Evolutionary conservation across 2,113 vertebrate species (phyloP).

Genomic region (Uropsilus gracilis): DNA sequence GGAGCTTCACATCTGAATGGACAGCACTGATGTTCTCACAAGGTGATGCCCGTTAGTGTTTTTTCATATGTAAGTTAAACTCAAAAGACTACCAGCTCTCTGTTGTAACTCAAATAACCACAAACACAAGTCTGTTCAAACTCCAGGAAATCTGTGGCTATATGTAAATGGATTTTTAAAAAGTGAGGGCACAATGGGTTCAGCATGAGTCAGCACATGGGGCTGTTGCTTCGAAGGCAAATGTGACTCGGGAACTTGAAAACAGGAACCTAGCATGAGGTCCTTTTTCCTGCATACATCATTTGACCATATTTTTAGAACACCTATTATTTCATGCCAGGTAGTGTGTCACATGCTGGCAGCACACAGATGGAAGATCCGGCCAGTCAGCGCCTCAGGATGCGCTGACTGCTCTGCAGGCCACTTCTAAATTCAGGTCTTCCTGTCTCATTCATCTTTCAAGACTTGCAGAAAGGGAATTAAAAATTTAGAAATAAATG

Average conservation of each 20-base stretch:
- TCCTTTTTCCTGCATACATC: background rate
- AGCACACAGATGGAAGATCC: background rate
- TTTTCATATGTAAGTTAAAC: background rate
- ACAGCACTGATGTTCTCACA: background rate
- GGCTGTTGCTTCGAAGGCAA: background rate
- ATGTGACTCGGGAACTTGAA: conserved; percentile 23
- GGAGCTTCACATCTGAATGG: background rate
- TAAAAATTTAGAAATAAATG: background rate
- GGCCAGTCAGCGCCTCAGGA: background rate
- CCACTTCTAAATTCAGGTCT: background rate
- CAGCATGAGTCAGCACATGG: background rate
- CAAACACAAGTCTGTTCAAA: background rate
- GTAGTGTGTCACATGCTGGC: background rate
- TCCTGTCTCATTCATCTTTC: background rate
- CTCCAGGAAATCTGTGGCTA: background rate
- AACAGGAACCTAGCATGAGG: conserved; percentile 10
- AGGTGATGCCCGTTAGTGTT: background rate
- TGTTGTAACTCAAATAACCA: conserved; percentile 8
- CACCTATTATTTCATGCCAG: background rate
- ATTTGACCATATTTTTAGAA: conserved; percentile 33
- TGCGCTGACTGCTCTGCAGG: background rate
- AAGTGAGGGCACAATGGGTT: background rate
- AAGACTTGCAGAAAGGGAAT: background rate
- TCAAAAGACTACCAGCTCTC: background rate
- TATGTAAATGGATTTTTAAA: background rate